Percentiles rank a stretch among this genome's conserved stretches.
phyloP scores from a whole-genome alignment of 1,140 invertebrate genomes.

The Spodoptera litura region DNA sequence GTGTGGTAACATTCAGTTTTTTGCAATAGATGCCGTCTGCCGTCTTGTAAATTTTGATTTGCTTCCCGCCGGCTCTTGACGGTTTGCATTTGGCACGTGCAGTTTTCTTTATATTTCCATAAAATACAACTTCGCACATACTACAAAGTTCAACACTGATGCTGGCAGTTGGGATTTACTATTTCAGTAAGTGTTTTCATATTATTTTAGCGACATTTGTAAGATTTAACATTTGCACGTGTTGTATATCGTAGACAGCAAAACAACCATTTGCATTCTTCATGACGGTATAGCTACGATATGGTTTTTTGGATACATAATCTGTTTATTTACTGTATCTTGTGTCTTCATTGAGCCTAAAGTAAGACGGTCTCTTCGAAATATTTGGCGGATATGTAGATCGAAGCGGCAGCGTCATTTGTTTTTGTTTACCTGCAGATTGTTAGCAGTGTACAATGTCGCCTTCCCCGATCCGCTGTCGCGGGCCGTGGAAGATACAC shows the following conservation, averaged over 20 bases:
- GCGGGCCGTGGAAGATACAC: constrained; percentile 81
- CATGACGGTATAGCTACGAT: constrained; percentile 78
- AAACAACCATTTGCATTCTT: constrained; percentile 82
- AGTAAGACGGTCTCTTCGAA: constrained; percentile 33
- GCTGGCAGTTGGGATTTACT: constrained; percentile 73
- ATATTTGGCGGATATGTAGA: constrained; percentile 43
- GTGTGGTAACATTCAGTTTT: constrained; percentile 61
- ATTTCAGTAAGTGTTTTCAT: constrained; percentile 77
- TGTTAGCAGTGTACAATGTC: constrained; percentile 76
- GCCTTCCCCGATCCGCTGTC: constrained; percentile 78
- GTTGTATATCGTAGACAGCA: constrained; percentile 78
- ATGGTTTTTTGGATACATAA: constrained; percentile 68
- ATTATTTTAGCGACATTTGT: constrained; percentile 58
- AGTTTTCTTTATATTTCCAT: constrained; percentile 73
- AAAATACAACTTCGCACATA: constrained; percentile 63
- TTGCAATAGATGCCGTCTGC: constrained; percentile 72
- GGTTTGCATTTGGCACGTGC: constrained; percentile 84
- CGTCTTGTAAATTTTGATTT: constrained; percentile 78
- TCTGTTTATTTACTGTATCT: constrained; percentile 24
- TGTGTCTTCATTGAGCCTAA: constrained; percentile 24
- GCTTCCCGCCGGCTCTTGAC: constrained; percentile 82
- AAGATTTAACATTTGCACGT: constrained; percentile 74
- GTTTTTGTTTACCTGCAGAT: constrained; percentile 85
- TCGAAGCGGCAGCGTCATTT: constrained; percentile 69
- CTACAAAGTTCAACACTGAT: constrained; percentile 72